Evolutionary conservation across 2,888 invertebrate genomes (phyloP).

Genomic region (Drosophila ochracea): DNA sequence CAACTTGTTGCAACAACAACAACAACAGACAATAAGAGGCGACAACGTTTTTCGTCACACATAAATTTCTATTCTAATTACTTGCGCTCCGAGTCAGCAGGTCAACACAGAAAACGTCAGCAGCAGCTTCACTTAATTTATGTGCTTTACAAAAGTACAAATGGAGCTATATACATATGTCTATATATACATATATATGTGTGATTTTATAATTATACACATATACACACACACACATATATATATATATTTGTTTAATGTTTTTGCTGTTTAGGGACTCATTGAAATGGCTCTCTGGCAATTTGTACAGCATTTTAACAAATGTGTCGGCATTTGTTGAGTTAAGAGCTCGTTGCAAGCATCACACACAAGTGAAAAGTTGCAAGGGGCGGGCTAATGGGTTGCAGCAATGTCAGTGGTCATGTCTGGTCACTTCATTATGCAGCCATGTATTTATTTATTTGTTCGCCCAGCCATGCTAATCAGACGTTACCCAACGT

Average conservation of each 20-base stretch:
- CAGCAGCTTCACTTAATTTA: conserved; percentile 60
- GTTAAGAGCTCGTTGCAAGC: conserved; percentile 34
- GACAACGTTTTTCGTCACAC: conserved; percentile 23
- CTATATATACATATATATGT: conserved; percentile 20
- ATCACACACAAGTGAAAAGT: conserved; percentile 23
- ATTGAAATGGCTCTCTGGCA: conserved; percentile 38
- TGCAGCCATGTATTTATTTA: conserved; percentile 52
- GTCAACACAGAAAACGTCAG: conserved; percentile 34
- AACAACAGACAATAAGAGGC: conserved; percentile 5
- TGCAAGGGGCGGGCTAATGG: neutral
- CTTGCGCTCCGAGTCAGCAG: conserved; percentile 59
- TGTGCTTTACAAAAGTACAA: conserved; percentile 47
- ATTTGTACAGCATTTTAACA: conserved; percentile 56
- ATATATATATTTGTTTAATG: conserved; percentile 4
- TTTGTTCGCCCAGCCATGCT: conserved; percentile 50
- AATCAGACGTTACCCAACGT: conserved; percentile 57
- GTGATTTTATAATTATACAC: neutral
- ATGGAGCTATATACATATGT: neutral
- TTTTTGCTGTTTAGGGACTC: conserved; percentile 14
- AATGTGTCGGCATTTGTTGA: conserved; percentile 55
- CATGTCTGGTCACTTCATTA: conserved; percentile 60
- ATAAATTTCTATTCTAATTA: conserved; percentile 76
- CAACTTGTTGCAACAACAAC: conserved; percentile 57
- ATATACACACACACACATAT: conserved; percentile 6
- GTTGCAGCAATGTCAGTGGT: conserved; percentile 32